phyloP scores from a whole-genome alignment of 2,797 vertebrate species.

The Halcyon smyrnensis region DNA sequence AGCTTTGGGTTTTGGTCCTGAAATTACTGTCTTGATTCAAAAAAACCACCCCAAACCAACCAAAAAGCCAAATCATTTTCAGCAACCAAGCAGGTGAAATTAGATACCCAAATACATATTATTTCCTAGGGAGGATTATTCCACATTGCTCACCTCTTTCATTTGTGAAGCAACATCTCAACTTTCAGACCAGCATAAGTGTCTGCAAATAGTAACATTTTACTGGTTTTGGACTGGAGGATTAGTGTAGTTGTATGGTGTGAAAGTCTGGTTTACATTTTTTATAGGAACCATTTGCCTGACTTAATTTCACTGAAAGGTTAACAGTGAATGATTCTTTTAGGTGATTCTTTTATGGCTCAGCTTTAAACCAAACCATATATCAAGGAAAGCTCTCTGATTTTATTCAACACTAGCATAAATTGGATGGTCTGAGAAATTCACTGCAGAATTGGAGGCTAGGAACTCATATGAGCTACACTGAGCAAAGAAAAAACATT shows the following conservation, averaged over 20 bases:
- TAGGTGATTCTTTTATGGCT: neutral
- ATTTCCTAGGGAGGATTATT: neutral
- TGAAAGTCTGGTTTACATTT: neutral
- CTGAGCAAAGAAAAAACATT: neutral
- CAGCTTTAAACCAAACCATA: neutral
- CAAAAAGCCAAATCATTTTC: neutral
- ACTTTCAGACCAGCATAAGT: neutral
- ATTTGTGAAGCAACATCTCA: neutral
- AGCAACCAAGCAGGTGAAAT: neutral
- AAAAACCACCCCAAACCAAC: neutral
- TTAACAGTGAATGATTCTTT: neutral
- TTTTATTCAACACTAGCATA: neutral
- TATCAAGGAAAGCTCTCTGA: neutral
- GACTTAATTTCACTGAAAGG: neutral
- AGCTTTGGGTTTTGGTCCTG: neutral
- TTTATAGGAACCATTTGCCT: neutral
- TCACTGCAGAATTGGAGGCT: neutral
- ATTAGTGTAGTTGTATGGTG: neutral
- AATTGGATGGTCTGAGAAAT: neutral
- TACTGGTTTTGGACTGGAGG: neutral
- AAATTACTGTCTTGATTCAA: neutral
- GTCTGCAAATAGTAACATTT: neutral
- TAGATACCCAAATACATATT: neutral
- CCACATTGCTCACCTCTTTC: neutral
- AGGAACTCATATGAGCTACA: neutral